Base-by-base conservation (phyloP, 2,113 vertebrate species). In the Pollimyrus isidori region DNA sequence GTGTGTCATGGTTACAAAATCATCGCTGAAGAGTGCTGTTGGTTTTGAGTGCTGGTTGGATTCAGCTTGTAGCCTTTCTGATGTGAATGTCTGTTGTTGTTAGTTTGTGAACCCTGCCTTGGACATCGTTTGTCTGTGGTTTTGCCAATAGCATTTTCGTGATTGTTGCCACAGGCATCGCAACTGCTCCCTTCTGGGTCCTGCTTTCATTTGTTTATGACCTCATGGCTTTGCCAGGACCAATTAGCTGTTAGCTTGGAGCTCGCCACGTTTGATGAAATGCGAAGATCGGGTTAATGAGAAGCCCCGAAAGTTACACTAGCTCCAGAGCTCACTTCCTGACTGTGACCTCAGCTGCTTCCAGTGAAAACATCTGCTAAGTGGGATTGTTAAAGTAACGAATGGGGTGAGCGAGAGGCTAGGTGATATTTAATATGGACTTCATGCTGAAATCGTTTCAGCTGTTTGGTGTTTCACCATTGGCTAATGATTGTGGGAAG, bases 341-440 rank as follows among this genome's bases (percentile, higher is more conserved):
- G 48, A 58, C 69, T 50, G 46, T 62, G 89, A 88, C 86, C 73
- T 76, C 52, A 82, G 89, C 86, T 90, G 91, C 86, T 91, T 87
- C 91, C 82, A 87, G 88, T 90, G 62, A 88, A 94, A 92, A 89
- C 83, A 87, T 91, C 92, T 91, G 89, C 90, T 73, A 90, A 87
- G 62, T 89, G 89, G 88, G 92, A 88, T 90, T 92, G 69, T 91
- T 91, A 80, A 90, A 92, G 92, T 92, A 87, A 91, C 88, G 89
- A 91, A 89, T 89, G 85, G 91, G 21, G 76, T 91, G 58, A 89
- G 35, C 50, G 13, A 4, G 91, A 9, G 90, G 90, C 39, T 88
- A 90, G 86, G 3, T 58, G 90, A 90, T 92, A 91, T 90, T 92
- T 91, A 89, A 49, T 92, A 89, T 69, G 90, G 91, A 45, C 52